These are phyloP conservation scores for Hippocampus guttulatus DNA, from an alignment of 2,113 vertebrate genomes.

Conservation along the genomic window DNA sequence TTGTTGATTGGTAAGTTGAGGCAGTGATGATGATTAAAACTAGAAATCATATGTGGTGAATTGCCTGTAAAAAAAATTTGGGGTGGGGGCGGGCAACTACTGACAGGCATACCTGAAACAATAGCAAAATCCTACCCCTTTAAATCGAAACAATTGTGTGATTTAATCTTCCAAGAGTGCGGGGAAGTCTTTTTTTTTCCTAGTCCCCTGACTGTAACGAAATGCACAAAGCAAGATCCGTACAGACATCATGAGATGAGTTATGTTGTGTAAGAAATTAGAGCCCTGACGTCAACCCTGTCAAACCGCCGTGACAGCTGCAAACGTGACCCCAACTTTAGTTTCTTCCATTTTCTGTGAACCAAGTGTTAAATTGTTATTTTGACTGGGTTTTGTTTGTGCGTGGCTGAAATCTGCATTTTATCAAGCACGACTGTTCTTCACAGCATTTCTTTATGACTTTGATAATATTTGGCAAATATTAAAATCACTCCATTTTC, in stretches of 20 bases:
- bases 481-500: constrained; percentile 25
- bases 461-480: constrained; percentile 28
- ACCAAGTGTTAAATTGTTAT: constrained; percentile 26
- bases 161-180: not conserved
- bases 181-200: too few relatives aligned
- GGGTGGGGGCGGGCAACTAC: not conserved
- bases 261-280: not conserved
- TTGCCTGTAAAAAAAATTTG: not conserved
- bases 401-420: constrained; percentile 27
- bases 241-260: not conserved
- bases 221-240: not conserved
- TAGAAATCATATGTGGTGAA: too few relatives aligned
- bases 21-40: not conserved
- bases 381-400: constrained; percentile 21
- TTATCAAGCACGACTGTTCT: constrained; percentile 23
- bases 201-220: too few relatives aligned
- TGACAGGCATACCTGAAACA: too few relatives aligned
- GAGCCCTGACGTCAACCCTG: not conserved
- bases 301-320: not conserved
- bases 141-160: too few relatives aligned
- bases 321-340: not conserved
- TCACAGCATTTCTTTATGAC: constrained; percentile 32
- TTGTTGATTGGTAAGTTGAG: not conserved
- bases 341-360: not conserved
- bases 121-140: not conserved